Percentiles rank a stretch among this genome's conserved stretches.
Conservation (phyloP, 2,113 vertebrate genomes). For the Rhinoderma darwinii region DNA sequence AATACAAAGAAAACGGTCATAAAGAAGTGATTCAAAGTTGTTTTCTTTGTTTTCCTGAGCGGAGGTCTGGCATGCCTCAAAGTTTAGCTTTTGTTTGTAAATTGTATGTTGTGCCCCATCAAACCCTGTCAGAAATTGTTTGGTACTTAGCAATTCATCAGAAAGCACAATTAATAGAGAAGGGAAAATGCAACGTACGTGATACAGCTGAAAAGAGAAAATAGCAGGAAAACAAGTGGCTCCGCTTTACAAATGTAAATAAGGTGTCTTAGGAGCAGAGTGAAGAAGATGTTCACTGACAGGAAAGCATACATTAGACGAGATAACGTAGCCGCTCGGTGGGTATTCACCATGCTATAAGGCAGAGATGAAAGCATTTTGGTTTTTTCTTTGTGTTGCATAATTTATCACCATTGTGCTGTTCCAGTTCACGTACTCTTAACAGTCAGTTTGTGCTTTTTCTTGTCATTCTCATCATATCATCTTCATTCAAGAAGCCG, state of each 20-base stretch:
- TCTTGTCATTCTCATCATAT: slow-evolving; percentile 52
- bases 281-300: slow-evolving; percentile 47
- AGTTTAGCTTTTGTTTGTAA: slow-evolving; percentile 52
- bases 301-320: slow-evolving; percentile 50
- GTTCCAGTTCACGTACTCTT: slow-evolving; percentile 43
- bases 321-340: slow-evolving; percentile 40
- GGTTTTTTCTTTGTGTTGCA: slow-evolving; percentile 39
- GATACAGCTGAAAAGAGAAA: slow-evolving; percentile 26
- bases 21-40: not conserved
- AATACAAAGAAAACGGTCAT: not conserved
- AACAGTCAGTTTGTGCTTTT: slow-evolving; percentile 58
- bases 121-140: slow-evolving; percentile 57
- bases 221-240: slow-evolving; percentile 35
- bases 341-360: slow-evolving; percentile 48
- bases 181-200: slow-evolving; percentile 55
- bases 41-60: slow-evolving; percentile 1
- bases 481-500: slow-evolving; percentile 49
- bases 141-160: slow-evolving; percentile 57
- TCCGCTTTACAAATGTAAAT: slow-evolving; percentile 58
- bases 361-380: slow-evolving; percentile 52
- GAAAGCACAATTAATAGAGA: slow-evolving; percentile 57
- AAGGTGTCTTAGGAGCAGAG: slow-evolving; percentile 50
- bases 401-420: slow-evolving; percentile 39
- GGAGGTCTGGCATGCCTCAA: slow-evolving; percentile 9
- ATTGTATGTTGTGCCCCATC: slow-evolving; percentile 54